A percentile compares a stretch with the other conserved stretches of the same genome.
These are phyloP conservation scores for Corythaeola cristata DNA, from an alignment of 2,113 vertebrate genomes.

Conservation along the genomic window DNA sequence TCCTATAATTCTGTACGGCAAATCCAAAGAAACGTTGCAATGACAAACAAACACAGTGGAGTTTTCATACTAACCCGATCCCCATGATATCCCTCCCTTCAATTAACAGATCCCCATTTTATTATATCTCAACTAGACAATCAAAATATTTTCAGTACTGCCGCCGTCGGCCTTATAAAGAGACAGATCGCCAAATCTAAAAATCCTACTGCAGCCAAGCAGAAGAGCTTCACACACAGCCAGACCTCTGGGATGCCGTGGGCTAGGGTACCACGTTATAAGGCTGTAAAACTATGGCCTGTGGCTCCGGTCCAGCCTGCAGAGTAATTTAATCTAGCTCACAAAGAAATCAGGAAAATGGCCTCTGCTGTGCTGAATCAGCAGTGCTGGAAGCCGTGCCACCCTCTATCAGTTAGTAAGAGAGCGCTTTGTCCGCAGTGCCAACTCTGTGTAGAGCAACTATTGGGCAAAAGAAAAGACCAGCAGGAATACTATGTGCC, in stretches of 20 bases:
- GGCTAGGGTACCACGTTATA: slow-evolving; percentile 1
- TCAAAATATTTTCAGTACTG: neutral
- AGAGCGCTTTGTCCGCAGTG: neutral
- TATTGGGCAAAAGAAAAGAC: slow-evolving; percentile 22
- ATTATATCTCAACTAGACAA: neutral
- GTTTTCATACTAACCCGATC: neutral
- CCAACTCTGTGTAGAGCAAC: neutral
- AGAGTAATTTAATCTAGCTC: slow-evolving; percentile 57
- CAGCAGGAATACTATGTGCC: slow-evolving; percentile 34
- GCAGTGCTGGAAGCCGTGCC: slow-evolving; percentile 38
- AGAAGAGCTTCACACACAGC: neutral
- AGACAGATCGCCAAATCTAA: neutral
- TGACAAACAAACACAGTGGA: neutral
- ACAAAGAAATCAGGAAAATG: slow-evolving; percentile 46
- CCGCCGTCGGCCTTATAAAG: neutral
- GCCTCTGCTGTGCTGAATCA: slow-evolving; percentile 44
- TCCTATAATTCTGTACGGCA: neutral
- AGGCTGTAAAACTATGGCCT: slow-evolving; percentile 36
- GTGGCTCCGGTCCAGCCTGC: slow-evolving; percentile 26
- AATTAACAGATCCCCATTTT: slow-evolving; percentile 9
- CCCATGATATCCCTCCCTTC: neutral
- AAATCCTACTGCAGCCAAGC: neutral
- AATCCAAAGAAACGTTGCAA: neutral
- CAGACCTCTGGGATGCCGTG: slow-evolving; percentile 21
- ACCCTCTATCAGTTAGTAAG: slow-evolving; percentile 22